Evolutionary conservation across 1,140 invertebrate genomes (phyloP).

Genomic region (Drosophila subobscura): DNA sequence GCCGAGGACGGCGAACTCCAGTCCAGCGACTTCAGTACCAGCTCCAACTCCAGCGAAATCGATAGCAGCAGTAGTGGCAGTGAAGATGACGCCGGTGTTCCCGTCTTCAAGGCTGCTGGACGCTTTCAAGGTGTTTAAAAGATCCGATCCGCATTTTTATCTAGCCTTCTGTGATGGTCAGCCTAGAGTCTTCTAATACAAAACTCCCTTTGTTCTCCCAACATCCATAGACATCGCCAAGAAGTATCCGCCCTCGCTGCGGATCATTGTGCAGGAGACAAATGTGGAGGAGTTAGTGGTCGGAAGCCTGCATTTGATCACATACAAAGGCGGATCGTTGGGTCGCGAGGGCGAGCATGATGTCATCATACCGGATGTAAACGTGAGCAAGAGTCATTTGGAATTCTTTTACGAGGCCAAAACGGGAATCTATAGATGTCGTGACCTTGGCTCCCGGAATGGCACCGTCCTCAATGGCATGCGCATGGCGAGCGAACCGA

Average conservation of each 20-base stretch:
- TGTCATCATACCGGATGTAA: conserved; percentile 90
- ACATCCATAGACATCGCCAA: conserved; percentile 86
- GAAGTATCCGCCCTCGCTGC: conserved; percentile 92
- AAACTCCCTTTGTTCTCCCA: not conserved
- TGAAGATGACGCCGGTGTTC: conserved; percentile 72
- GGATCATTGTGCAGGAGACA: conserved; percentile 93
- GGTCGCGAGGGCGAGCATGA: conserved; percentile 92
- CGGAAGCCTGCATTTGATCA: conserved; percentile 93
- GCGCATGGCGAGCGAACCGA: conserved; percentile 88
- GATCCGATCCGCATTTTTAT: conserved; percentile 73
- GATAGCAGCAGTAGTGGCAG: conserved; percentile 29
- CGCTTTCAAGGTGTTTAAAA: conserved; percentile 76
- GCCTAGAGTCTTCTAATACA: not conserved
- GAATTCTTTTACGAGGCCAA: conserved; percentile 88
- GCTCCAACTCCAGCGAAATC: conserved; percentile 36
- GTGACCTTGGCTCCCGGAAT: conserved; percentile 94
- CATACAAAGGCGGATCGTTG: conserved; percentile 92
- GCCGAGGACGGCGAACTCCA: conserved; percentile 70
- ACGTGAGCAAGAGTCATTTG: conserved; percentile 93
- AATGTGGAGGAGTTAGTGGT: conserved; percentile 87
- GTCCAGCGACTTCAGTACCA: conserved; percentile 46
- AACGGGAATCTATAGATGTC: conserved; percentile 87
- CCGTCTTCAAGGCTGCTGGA: conserved; percentile 74
- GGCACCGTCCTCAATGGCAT: conserved; percentile 93
- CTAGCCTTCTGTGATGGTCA: not conserved